Evolutionary conservation across 23 tunicate species (phyloP).

Genomic region (Aplidium turbinatum): DNA sequence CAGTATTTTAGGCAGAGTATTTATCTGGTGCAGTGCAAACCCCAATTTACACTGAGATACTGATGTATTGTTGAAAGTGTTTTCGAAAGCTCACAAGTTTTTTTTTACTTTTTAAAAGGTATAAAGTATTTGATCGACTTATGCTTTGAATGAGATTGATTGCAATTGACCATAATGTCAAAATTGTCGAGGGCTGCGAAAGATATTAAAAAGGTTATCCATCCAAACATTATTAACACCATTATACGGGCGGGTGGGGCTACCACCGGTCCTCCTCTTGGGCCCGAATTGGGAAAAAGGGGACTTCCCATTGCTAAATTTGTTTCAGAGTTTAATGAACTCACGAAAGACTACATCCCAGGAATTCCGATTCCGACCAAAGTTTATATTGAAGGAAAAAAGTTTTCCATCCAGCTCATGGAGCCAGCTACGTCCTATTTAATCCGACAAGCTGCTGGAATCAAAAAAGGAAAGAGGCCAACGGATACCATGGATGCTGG

Average conservation of each 20-base stretch:
- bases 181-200: constrained; percentile 63
- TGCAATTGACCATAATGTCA: no score
- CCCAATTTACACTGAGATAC: no score
- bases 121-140: no score
- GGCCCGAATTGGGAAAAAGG: constrained; percentile 61
- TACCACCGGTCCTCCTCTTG: constrained; percentile 75
- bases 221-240: constrained; percentile 51
- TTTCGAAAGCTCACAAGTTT: no score
- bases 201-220: constrained; percentile 53
- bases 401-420: constrained; percentile 53
- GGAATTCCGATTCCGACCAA: constrained; percentile 72
- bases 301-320: constrained; percentile 89
- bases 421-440: constrained; percentile 55
- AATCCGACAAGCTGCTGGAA: constrained; percentile 88
- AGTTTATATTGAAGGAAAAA: constrained; percentile 83
- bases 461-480: constrained; percentile 31
- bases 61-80: no score
- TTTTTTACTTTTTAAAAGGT: no score
- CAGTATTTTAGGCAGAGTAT: no score
- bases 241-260: constrained; percentile 60
- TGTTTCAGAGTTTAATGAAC: constrained; percentile 74
- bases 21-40: no score
- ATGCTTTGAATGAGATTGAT: no score
- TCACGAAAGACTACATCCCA: constrained; percentile 61
- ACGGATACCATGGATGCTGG: constrained; percentile 43